phyloP scores from a whole-genome alignment of 1,140 invertebrate species.

The Leptinotarsa undecemlineata region DNA sequence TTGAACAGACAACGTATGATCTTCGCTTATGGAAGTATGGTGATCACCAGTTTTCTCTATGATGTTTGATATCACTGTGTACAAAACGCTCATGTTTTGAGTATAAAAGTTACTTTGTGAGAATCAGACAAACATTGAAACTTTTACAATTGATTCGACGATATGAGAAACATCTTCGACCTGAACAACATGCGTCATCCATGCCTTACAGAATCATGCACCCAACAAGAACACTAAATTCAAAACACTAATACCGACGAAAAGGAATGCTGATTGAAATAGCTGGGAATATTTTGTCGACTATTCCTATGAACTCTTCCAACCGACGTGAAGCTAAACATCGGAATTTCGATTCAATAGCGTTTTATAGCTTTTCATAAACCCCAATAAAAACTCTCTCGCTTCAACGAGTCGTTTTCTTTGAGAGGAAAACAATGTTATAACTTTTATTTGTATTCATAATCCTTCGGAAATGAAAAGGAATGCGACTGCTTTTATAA shows the following conservation, averaged over 20 bases:
- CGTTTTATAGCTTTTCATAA: constrained; percentile 11
- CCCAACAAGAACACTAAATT: too few species aligned
- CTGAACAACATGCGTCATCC: too few species aligned
- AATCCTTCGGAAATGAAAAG: constrained; percentile 16
- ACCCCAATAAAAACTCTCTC: constrained; percentile 7
- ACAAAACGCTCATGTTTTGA: too few species aligned
- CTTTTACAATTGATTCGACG: too few species aligned
- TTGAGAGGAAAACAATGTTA: constrained; percentile 19
- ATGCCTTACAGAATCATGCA: too few species aligned
- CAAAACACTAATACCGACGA: not conserved
- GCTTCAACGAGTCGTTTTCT: constrained; percentile 17
- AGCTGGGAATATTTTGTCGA: not conserved
- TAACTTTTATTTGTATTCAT: constrained; percentile 18
- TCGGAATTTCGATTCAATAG: constrained; percentile 15
- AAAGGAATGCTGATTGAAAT: not conserved
- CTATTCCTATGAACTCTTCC: not conserved
- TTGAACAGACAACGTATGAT: too few species aligned
- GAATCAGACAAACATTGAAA: too few species aligned
- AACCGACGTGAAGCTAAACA: constrained; percentile 1
- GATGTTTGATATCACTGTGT: too few species aligned
- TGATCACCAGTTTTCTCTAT: too few species aligned
- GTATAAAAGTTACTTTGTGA: too few species aligned
- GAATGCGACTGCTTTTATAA: not conserved
- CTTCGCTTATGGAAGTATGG: too few species aligned
- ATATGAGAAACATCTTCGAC: too few species aligned